A percentile compares a stretch with the other conserved stretches of the same genome.
Conservation (phyloP, 2,113 vertebrate species). For the Macroglossus sobrinus region DNA sequence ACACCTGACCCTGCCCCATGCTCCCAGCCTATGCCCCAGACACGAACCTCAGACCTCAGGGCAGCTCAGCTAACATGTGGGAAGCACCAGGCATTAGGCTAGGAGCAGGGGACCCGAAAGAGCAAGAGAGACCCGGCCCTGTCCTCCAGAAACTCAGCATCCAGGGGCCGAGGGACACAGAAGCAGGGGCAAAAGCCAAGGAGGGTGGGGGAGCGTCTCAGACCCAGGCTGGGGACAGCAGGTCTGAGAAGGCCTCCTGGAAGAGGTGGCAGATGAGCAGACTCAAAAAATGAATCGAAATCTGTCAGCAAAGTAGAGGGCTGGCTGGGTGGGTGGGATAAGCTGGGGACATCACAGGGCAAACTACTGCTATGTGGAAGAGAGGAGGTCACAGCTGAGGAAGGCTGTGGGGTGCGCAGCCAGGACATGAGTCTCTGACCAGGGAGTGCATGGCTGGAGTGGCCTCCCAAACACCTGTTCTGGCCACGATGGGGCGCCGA, state of each 20-base stretch:
- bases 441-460: accelerated
- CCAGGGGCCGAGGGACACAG: not conserved
- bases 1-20: not conserved
- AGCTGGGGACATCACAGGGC: not conserved
- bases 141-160: not conserved
- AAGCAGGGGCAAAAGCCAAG: not conserved
- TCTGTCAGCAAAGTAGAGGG: not conserved
- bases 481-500: not conserved
- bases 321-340: not conserved
- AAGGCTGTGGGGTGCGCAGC: not conserved
- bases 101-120: not conserved
- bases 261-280: not conserved
- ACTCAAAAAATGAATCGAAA: not conserved
- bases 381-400: not conserved
- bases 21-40: not conserved
- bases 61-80: not conserved
- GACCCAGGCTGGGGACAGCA: not conserved
- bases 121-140: not conserved
- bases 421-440: not conserved
- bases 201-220: not conserved
- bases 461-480: not conserved
- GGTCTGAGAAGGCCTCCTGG: not conserved
- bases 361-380: not conserved
- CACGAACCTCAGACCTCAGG: not conserved
- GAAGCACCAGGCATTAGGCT: not conserved